These are phyloP conservation scores for Botia almorhae DNA, from an alignment of 2,797 vertebrate genomes.

Conservation along the genomic window DNA sequence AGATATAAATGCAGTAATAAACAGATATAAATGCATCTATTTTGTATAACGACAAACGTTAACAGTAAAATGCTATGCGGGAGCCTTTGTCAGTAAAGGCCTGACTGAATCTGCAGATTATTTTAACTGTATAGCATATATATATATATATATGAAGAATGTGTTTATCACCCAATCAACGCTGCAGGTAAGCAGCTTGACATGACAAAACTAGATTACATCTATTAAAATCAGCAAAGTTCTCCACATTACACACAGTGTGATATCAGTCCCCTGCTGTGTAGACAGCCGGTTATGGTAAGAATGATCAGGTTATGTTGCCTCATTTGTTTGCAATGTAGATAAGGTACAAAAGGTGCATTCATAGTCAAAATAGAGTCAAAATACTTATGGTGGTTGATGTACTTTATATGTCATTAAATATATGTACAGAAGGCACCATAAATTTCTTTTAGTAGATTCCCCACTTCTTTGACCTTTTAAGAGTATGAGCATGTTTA, in stretches of 20 bases:
- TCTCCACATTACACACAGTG: neutral
- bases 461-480: too few species aligned
- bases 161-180: neutral
- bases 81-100: neutral
- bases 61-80: too few species aligned
- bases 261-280: neutral
- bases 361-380: too few species aligned
- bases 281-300: neutral
- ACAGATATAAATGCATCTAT: too few species aligned
- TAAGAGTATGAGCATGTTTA: too few species aligned
- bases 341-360: neutral
- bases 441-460: too few species aligned
- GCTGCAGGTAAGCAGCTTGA: neutral
- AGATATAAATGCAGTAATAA: too few species aligned
- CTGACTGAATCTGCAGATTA: neutral
- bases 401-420: too few species aligned
- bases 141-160: neutral
- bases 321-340: neutral
- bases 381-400: too few species aligned
- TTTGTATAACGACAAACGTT: too few species aligned
- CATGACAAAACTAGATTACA: neutral
- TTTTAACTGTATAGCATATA: neutral
- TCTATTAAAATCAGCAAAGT: neutral
- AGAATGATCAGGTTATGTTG: neutral
- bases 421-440: too few species aligned